Conservation (phyloP, 2,113 vertebrate species). For the Dolichallabes microphthalmus region DNA sequence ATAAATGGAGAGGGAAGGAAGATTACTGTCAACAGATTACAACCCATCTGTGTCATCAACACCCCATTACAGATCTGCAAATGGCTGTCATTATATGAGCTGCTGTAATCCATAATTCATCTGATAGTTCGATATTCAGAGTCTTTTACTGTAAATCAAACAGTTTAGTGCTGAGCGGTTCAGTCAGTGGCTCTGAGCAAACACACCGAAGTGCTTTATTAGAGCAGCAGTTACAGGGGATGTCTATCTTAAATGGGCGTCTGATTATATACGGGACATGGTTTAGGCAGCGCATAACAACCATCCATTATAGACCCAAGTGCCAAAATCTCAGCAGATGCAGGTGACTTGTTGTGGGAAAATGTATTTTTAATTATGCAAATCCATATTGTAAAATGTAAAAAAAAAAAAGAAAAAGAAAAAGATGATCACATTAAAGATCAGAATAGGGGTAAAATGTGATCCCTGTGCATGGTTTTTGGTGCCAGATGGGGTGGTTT, state of each 20-base stretch:
- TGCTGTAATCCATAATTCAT: conserved; percentile 24
- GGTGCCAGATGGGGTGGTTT: too few species aligned
- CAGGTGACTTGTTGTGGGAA: background rate
- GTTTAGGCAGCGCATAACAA: background rate
- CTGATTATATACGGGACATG: conserved; percentile 9
- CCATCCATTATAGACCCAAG: background rate
- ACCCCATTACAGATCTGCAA: conserved; percentile 36
- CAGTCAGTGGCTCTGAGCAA: conserved; percentile 29
- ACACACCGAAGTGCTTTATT: conserved; percentile 2
- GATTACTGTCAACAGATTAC: conserved; percentile 22
- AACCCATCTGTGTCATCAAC: conserved; percentile 21
- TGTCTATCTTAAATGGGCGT: conserved; percentile 12
- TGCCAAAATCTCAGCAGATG: background rate
- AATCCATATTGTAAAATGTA: background rate
- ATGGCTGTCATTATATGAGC: conserved; percentile 52
- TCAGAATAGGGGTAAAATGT: too few species aligned
- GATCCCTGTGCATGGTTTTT: too few species aligned
- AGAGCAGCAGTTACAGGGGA: conserved; percentile 34
- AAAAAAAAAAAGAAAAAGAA: background rate
- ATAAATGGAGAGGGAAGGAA: conserved; percentile 21
- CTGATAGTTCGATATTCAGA: conserved; percentile 12
- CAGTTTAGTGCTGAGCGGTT: conserved; percentile 32
- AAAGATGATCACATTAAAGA: too few species aligned
- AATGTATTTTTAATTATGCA: background rate
- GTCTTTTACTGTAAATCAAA: conserved; percentile 48